phyloP scores from a whole-genome alignment of 2,113 vertebrate species.

The Oryzias javanicus region DNA sequence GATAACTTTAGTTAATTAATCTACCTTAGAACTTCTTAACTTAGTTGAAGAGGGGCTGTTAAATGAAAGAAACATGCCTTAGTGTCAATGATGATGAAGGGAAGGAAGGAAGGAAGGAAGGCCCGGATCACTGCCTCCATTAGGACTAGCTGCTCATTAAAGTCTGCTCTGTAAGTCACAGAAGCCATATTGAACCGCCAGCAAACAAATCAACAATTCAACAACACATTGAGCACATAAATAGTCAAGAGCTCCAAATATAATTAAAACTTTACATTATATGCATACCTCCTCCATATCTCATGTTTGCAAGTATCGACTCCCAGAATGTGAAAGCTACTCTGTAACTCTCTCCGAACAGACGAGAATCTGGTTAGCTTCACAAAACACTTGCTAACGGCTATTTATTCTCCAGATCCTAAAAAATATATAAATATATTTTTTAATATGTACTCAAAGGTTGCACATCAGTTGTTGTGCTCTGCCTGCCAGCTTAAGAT shows the following conservation, averaged over 20 bases:
- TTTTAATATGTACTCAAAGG: constrained; percentile 15
- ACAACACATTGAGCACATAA: constrained; percentile 39
- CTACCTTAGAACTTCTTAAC: constrained; percentile 17
- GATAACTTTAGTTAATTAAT: not conserved
- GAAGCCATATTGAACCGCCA: constrained; percentile 37
- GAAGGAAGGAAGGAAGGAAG: constrained; percentile 3
- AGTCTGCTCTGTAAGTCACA: constrained; percentile 32
- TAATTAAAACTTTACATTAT: constrained; percentile 58
- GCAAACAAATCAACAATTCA: constrained; percentile 45
- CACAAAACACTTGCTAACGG: constrained; percentile 10
- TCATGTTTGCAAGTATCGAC: constrained; percentile 25
- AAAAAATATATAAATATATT: constrained; percentile 27
- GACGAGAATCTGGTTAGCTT: constrained; percentile 25
- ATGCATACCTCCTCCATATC: constrained; percentile 1
- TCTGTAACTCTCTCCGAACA: constrained; percentile 12
- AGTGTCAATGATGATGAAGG: constrained; percentile 37
- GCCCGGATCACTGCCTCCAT: constrained; percentile 32
- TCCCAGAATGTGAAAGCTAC: constrained; percentile 5
- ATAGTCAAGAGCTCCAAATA: constrained; percentile 34
- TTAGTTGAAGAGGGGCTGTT: constrained; percentile 12
- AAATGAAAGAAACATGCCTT: constrained; percentile 17
- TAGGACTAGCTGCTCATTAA: constrained; percentile 57
- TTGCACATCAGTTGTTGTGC: not conserved
- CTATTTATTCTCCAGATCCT: constrained; percentile 19
- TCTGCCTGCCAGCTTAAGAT: constrained; percentile 1